Base-by-base conservation (phyloP, 2,888 invertebrate species). In the Hoplodrina blanda region DNA sequence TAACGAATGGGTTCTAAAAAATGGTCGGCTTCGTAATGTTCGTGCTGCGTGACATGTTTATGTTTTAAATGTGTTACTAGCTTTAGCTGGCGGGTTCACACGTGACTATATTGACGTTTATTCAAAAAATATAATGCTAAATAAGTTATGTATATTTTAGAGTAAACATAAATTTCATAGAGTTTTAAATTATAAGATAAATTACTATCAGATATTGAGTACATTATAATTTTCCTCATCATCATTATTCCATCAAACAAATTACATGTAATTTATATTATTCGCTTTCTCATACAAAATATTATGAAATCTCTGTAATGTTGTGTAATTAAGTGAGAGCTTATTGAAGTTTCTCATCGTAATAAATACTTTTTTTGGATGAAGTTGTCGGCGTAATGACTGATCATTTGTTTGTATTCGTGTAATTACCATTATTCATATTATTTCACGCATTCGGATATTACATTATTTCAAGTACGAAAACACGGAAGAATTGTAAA, bases 1-100 rank as follows among this genome's bases (percentile, higher is more conserved):
- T 92, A 91, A 94, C 90, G 87, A 91, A 93, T 92, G 90, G 87
- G 83, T 82, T 85, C 87, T 88, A 85, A 87, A 88, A 88, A 90
- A 87, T 78, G 75, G 80, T 83, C 76, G 80, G 75, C 78, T 69
- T 78, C 71, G 71, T 80, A 81, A 77, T 77, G 79, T 65, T 78
- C 66, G 64, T 68, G 73, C 61, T 50, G 49, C 52, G 57, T 74
- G 74, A 80, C 81, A 71, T 71, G 64, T 83, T 85, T 75, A 81
- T 75, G 69, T 71, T 65, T 59, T 70, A 80, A 72, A 74, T 76
- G 72, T 80, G 73, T 73, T 70, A 70, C 69, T 70, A 46, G 59
- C 50, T 66, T 66, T 73, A 61, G 46, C 46, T 68, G 25, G 61
- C 1, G 50, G 33, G 54, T n/a, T 62, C 62, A 78, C 62, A 54